A percentile compares a stretch with the other conserved stretches of the same genome.
phyloP scores from a whole-genome alignment of 2,113 vertebrate genomes.

The Cheilinus undulatus region DNA sequence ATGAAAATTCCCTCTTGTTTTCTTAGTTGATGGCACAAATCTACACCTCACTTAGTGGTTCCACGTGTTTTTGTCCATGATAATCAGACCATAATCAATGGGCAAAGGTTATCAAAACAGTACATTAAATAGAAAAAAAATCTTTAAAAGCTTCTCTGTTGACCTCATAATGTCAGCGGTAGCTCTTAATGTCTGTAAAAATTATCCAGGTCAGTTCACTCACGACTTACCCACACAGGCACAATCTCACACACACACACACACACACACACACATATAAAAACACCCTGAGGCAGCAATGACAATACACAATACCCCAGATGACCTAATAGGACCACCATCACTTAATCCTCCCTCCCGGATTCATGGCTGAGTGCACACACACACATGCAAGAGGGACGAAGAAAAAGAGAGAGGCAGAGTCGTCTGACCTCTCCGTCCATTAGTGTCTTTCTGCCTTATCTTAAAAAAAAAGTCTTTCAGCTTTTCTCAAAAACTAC shows the following conservation, averaged over 20 bases:
- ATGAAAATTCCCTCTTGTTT: neutral
- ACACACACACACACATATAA: constrained; percentile 38
- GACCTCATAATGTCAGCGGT: constrained; percentile 57
- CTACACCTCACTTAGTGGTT: neutral
- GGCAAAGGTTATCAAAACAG: constrained; percentile 4
- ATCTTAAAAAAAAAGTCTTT: constrained; percentile 43
- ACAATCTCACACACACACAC: constrained; percentile 42
- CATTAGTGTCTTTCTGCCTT: constrained; percentile 56
- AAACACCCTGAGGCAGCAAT: constrained; percentile 60
- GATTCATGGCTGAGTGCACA: constrained; percentile 46
- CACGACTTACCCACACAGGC: constrained; percentile 14
- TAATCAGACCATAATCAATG: constrained; percentile 1
- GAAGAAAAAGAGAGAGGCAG: constrained; percentile 32
- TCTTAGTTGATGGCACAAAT: neutral
- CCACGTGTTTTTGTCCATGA: neutral
- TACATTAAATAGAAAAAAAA: constrained; percentile 9
- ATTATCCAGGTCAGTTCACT: constrained; percentile 75
- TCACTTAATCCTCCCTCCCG: constrained; percentile 63
- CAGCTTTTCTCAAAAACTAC: constrained; percentile 29
- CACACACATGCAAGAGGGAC: constrained; percentile 26
- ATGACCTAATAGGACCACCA: constrained; percentile 77
- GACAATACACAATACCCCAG: constrained; percentile 72
- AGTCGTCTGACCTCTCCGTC: constrained; percentile 60
- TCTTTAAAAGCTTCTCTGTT: constrained; percentile 42
- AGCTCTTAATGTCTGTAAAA: constrained; percentile 70